Evolutionary conservation across 2,888 invertebrate genomes (phyloP).

Genomic region (Stenolophus ochropezus): DNA sequence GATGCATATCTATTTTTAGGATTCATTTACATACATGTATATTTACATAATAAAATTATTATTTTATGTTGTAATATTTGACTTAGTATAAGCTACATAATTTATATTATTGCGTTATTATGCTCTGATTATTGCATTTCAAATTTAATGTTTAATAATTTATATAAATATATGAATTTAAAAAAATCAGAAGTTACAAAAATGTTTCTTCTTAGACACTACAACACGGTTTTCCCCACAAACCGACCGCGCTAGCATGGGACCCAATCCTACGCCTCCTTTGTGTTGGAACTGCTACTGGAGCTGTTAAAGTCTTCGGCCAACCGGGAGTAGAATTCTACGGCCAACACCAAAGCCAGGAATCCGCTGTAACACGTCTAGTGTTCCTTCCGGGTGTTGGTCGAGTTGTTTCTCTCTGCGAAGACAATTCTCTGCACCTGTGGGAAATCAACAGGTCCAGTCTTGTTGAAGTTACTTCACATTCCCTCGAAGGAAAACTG

Average conservation of each 20-base stretch:
- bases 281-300: constrained; percentile 95
- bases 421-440: constrained; percentile 95
- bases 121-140: neutral
- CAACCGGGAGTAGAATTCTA: constrained; percentile 96
- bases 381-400: constrained; percentile 80
- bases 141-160: neutral
- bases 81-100: too few relatives aligned
- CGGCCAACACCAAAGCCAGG: constrained; percentile 87
- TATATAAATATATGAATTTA: constrained; percentile 13
- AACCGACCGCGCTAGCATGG: constrained; percentile 95
- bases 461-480: constrained; percentile 86
- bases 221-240: constrained; percentile 98
- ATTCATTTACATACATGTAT: neutral
- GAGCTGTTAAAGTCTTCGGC: constrained; percentile 93
- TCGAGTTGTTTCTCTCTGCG: constrained; percentile 90
- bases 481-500: constrained; percentile 90
- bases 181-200: constrained; percentile 46
- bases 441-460: constrained; percentile 95
- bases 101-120: neutral
- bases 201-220: constrained; percentile 82
- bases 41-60: neutral
- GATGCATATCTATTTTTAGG: neutral
- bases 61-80: neutral
- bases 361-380: constrained; percentile 83
- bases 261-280: constrained; percentile 91